Evolutionary conservation across 2,113 vertebrate species (phyloP).

Genomic region (Nanger granti): DNA sequence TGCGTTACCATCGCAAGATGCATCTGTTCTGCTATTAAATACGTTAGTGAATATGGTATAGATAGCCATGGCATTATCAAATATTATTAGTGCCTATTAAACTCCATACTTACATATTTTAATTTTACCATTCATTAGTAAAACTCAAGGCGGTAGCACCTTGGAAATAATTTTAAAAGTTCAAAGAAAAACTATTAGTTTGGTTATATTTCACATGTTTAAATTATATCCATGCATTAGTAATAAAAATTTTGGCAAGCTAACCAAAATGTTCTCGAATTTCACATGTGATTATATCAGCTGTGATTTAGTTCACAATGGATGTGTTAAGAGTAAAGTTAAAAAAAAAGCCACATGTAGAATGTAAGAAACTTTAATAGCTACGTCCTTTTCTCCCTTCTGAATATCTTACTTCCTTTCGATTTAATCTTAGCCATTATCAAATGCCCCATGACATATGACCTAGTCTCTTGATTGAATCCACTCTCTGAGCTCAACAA

Average conservation of each 20-base stretch:
- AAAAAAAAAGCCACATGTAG: slow-evolving; percentile 37
- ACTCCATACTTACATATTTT: slow-evolving; percentile 16
- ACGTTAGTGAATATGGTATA: slow-evolving; percentile 45
- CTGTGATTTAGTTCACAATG: background rate
- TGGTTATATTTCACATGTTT: background rate
- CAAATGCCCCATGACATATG: slow-evolving; percentile 14
- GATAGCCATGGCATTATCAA: slow-evolving; percentile 59
- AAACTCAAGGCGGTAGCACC: slow-evolving; percentile 29
- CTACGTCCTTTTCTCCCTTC: background rate
- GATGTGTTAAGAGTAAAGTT: background rate
- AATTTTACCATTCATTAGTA: slow-evolving; percentile 45
- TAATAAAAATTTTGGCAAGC: background rate
- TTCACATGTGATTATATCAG: background rate
- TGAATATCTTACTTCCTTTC: slow-evolving; percentile 29
- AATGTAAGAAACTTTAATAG: slow-evolving; percentile 27
- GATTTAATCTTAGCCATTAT: slow-evolving; percentile 43
- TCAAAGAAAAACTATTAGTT: background rate
- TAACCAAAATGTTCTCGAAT: background rate
- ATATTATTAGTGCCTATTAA: slow-evolving; percentile 62
- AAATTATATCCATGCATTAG: background rate
- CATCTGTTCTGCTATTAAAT: slow-evolving; percentile 74
- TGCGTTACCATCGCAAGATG: slow-evolving; percentile 65
- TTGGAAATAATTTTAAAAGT: background rate
- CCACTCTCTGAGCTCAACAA: slow-evolving; percentile 30
- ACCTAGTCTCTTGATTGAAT: slow-evolving; percentile 59